A percentile compares a stretch with the other conserved stretches of the same genome.
phyloP scores from a whole-genome alignment of 2,888 invertebrate genomes.

The Stenichneumon culpator region DNA sequence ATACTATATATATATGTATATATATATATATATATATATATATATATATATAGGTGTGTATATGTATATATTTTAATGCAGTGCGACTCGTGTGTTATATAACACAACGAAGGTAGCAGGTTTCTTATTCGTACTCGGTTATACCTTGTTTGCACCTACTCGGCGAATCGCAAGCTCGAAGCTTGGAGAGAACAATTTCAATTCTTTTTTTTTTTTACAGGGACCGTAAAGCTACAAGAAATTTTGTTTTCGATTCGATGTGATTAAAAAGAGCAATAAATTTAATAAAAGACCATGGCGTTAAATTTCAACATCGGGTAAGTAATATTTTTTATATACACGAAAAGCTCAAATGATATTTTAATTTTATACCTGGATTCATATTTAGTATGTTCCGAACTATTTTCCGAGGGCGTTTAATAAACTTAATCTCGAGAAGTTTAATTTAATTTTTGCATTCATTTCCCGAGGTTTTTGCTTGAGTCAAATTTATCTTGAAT shows the following conservation, averaged over 20 bases:
- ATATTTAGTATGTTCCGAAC: too few species aligned
- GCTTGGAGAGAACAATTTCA: background rate
- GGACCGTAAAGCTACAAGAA: background rate
- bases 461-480: too few species aligned
- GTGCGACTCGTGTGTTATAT: slow-evolving; percentile 27
- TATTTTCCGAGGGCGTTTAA: too few species aligned
- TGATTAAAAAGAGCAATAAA: slow-evolving; percentile 15
- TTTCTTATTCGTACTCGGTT: slow-evolving; percentile 18
- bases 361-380: background rate
- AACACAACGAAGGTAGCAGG: slow-evolving; percentile 43
- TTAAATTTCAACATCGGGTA: background rate
- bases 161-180: slow-evolving; percentile 8
- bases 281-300: background rate
- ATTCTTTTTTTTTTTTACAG: background rate
- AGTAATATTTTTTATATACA: background rate
- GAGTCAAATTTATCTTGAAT: too few species aligned
- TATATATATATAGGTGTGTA: background rate
- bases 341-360: background rate
- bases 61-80: slow-evolving; percentile 30
- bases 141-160: slow-evolving; percentile 42
- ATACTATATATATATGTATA: background rate
- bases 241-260: background rate
- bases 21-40: background rate
- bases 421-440: too few species aligned
- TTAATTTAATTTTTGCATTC: too few species aligned